These are phyloP conservation scores for Acrocephalus scirpaceus DNA, from an alignment of 2,797 vertebrate species.

Conservation along the genomic window DNA sequence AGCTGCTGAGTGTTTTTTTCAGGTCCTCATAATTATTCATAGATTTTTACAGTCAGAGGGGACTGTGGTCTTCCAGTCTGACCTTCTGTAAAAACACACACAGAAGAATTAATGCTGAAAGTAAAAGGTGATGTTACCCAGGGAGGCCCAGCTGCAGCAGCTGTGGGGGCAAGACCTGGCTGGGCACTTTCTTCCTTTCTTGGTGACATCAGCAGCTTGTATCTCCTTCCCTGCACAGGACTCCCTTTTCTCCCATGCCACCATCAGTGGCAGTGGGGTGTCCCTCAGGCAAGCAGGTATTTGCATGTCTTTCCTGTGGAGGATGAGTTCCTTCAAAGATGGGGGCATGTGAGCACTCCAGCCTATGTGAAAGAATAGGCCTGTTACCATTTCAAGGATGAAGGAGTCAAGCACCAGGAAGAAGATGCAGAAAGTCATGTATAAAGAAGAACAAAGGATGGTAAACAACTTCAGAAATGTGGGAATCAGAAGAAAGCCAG, in stretches of 20 bases:
- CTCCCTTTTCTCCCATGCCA: neutral
- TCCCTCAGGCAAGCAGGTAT: neutral
- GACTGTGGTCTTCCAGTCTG: neutral
- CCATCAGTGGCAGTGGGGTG: neutral
- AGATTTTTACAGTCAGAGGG: neutral
- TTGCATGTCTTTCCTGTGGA: neutral
- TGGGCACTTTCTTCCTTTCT: neutral
- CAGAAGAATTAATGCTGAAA: neutral
- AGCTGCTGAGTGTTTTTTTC: neutral
- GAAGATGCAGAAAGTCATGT: too few species aligned
- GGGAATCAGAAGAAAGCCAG: too few species aligned
- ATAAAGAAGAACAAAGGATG: too few species aligned
- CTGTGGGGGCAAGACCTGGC: neutral
- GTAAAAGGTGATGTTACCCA: neutral
- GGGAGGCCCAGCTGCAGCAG: neutral
- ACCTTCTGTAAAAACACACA: neutral
- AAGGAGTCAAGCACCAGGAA: too few species aligned
- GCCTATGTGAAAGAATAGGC: too few species aligned
- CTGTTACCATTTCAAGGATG: too few species aligned
- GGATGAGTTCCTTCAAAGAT: too few species aligned
- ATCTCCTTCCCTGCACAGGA: neutral
- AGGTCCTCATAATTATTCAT: neutral
- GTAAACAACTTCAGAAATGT: too few species aligned
- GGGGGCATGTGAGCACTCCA: too few species aligned
- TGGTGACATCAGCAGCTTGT: neutral